Evolutionary conservation across 35 echinoderm and acorn worm genomes (phyloP), one percentile per base, ranked within the genome.

Genomic region (Ophiothrix spiculata): DNA sequence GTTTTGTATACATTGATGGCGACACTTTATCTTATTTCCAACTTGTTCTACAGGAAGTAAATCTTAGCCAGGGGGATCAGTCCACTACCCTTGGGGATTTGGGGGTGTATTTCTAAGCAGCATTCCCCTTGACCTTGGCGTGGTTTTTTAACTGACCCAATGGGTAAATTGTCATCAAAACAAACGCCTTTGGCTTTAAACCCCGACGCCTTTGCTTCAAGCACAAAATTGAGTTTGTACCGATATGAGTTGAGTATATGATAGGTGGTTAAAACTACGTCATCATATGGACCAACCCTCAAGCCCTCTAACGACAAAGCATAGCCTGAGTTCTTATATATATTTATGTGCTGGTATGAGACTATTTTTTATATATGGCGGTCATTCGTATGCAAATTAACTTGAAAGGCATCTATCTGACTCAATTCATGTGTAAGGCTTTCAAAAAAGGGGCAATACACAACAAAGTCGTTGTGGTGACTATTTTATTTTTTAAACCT

Each of bases 1-100:
- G n/a, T n/a, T n/a, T n/a, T n/a, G n/a, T n/a, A n/a, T n/a, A n/a
- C n/a, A n/a, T 6, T 69, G 3, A 12, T 69, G 60, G 60, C 60
- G 60, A 69, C 60, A 12, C 60, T 69, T 69, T 69, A 69, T 69
- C 60, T 69, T 25, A 25, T 69, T 69, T 69, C 23, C 17, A 69
- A 69, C 60, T 69, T 69, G 60, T 69, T 69, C 60, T 69, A 69
- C 60, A 69, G 60, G 60, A 69, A 69, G 60, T 69, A 12, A 69
- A 25, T 12, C 60, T 69, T 15, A 15, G 16, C 25, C 42, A 10
- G 42, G 42, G 42, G 42, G 19, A 49, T 49, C 19, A 10, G 19
- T 69, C 60, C 60, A 69, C 60, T 21, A 54, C 8, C 45, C 45
- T 21, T 54, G 45, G 45, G 45, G 45, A 54, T 11, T 54, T 21